Percentiles rank a stretch among this genome's conserved stretches.
Evolutionary conservation across 2,113 vertebrate species (phyloP).

Genomic region (Tupaia chinensis): DNA sequence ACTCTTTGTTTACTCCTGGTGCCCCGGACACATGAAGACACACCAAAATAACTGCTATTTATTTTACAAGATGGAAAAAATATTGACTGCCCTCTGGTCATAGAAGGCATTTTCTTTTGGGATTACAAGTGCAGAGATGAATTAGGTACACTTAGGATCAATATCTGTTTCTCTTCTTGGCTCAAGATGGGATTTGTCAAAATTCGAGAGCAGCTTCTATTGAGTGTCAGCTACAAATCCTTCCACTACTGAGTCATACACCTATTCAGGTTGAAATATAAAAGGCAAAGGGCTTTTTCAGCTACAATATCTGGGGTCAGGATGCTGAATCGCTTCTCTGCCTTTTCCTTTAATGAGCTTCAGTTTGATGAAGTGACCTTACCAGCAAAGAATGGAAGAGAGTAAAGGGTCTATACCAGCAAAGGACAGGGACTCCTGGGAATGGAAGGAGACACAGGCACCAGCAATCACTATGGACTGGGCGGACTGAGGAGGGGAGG

Average conservation of each 20-base stretch:
- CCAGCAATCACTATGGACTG: neutral
- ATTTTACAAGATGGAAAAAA: constrained; percentile 94
- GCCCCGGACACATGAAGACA: constrained; percentile 86
- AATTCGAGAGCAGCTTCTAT: constrained; percentile 92
- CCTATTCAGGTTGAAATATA: constrained; percentile 90
- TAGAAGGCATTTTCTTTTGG: constrained; percentile 92
- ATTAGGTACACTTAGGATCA: constrained; percentile 94
- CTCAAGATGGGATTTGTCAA: constrained; percentile 94
- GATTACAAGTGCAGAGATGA: constrained; percentile 94
- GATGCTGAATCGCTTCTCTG: constrained; percentile 87
- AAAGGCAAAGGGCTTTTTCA: constrained; percentile 89
- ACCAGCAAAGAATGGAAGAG: constrained; percentile 79
- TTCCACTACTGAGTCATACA: constrained; percentile 89
- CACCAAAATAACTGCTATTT: constrained; percentile 92
- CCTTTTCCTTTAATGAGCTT: constrained; percentile 90
- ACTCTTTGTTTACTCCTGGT: constrained; percentile 88
- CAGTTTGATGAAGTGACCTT: constrained; percentile 89
- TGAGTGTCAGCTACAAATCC: constrained; percentile 93
- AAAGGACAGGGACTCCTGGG: constrained; percentile 57
- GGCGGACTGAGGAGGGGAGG: neutral
- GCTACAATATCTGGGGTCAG: constrained; percentile 88
- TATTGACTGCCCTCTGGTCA: constrained; percentile 92
- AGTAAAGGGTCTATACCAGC: constrained; percentile 52
- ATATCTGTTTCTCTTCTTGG: constrained; percentile 93
- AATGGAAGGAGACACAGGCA: neutral